A percentile compares a stretch with the other conserved stretches of the same genome.
These are phyloP conservation scores for Amphiprion clarkii DNA, from an alignment of 2,797 vertebrate species.

Conservation along the genomic window DNA sequence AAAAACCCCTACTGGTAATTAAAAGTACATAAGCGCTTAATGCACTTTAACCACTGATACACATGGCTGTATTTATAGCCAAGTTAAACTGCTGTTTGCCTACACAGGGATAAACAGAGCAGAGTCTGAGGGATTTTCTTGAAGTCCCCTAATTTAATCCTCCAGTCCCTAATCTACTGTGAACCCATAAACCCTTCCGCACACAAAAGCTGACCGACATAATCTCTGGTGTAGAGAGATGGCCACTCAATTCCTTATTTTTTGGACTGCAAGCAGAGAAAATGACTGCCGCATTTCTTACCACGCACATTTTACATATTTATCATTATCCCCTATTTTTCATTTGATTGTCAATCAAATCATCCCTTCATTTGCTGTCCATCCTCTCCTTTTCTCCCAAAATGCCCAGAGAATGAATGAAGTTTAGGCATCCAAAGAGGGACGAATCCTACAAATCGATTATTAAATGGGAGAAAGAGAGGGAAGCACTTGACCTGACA, in stretches of 20 bases:
- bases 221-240: slow-evolving; percentile 72
- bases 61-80: slow-evolving; percentile 44
- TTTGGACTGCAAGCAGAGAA: slow-evolving; percentile 32
- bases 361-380: slow-evolving; percentile 39
- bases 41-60: slow-evolving; percentile 57
- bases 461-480: slow-evolving; percentile 10
- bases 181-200: slow-evolving; percentile 78
- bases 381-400: slow-evolving; percentile 4
- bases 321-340: slow-evolving; percentile 32
- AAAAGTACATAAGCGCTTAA: slow-evolving; percentile 58
- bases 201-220: slow-evolving; percentile 79
- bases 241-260: slow-evolving; percentile 63
- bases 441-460: slow-evolving; percentile 3
- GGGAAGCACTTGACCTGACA: slow-evolving; percentile 14
- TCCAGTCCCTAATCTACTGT: slow-evolving; percentile 79
- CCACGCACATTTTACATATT: slow-evolving; percentile 32
- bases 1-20: slow-evolving; percentile 55
- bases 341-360: slow-evolving; percentile 52
- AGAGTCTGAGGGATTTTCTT: slow-evolving; percentile 78
- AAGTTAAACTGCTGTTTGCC: slow-evolving; percentile 70
- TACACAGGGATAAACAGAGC: slow-evolving; percentile 69
- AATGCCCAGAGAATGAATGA: neutral
- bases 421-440: neutral
- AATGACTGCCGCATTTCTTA: slow-evolving; percentile 12
- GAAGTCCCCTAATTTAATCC: slow-evolving; percentile 85